Base-by-base conservation (phyloP, 1,140 invertebrate genomes). In the Uloborus diversus region DNA sequence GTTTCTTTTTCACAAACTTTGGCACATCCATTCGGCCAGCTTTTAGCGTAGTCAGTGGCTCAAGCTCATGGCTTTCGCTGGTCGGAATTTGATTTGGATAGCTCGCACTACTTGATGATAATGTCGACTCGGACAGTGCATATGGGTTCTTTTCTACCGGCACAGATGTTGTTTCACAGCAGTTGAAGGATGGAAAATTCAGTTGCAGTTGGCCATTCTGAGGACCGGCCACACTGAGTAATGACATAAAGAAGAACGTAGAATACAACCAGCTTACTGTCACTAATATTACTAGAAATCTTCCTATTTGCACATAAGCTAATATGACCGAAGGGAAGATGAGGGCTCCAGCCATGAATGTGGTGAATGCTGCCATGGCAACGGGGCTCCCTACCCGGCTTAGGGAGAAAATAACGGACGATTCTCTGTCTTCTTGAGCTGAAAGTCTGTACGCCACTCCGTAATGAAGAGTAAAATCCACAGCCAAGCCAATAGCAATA, bases 401-500 rank as follows among this genome's bases (percentile, higher is more conserved):
- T 1, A 97, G 85, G 4, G 94, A 92, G 84, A 90, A 91, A 83
- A 91, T 91, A 0, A 90, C 83, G 85, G 90, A 82, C 69, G 85
- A 85, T 82, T 88, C 84, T 70, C 87, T 81, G 83, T 88, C 90
- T 65, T 87, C 82, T 83, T 88, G 84, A 17, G 88, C 85, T 33
- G 89, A 89, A 64, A 92, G 85, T 56, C 90, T 47, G 86, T 96
- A 98, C 83, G 93, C 93, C 57, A 98, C 91, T 47, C 93, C 93
- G 86, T 97, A 98, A 88, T 99, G 96, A 25, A 99, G 89, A 86
- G 95, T 96, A 85, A 97, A 97, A 88, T 99, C 98, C 42, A 98
- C 94, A n/a, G 96, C 93, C 81, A 99, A 89, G 20, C 98, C 97
- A 83, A 99, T 96, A 23, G 96, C 94, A 23, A 97, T 93, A 2